Conservation (phyloP, 2,888 invertebrate species). For the Corbicula japonica region DNA sequence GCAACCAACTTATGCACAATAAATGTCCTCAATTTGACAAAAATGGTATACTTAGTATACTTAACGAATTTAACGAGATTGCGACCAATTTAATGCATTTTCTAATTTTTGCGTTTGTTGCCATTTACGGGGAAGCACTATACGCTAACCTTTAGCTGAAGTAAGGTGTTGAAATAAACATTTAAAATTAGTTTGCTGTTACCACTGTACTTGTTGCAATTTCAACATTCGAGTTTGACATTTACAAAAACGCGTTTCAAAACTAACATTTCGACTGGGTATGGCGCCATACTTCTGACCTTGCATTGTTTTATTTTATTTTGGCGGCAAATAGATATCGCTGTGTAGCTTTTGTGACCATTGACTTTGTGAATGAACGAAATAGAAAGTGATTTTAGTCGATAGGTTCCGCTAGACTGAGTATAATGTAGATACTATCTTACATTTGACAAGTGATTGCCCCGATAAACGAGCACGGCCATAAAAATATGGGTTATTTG, state of each 20-base stretch:
- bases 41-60: too few species aligned
- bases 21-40: too few species aligned
- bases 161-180: too few species aligned
- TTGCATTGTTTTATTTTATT: slow-evolving; percentile 32
- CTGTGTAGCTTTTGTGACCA: slow-evolving; percentile 8
- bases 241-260: slow-evolving; percentile 31
- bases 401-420: slow-evolving; percentile 3
- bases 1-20: too few species aligned
- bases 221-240: slow-evolving; percentile 43
- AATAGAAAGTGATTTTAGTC: slow-evolving; percentile 5
- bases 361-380: slow-evolving; percentile 32
- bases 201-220: slow-evolving; percentile 23
- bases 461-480: too few species aligned
- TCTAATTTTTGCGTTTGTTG: too few species aligned
- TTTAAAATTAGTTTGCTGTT: too few species aligned
- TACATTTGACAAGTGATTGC: slow-evolving; percentile 11
- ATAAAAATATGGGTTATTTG: too few species aligned
- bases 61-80: too few species aligned
- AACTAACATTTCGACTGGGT: slow-evolving; percentile 22
- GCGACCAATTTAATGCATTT: too few species aligned
- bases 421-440: slow-evolving; percentile 13
- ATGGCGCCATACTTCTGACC: slow-evolving; percentile 23
- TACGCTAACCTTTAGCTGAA: too few species aligned
- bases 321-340: slow-evolving; percentile 26
- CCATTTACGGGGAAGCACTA: too few species aligned